Evolutionary conservation across 1,140 invertebrate species (phyloP), one percentile per base, ranked within the genome.

Genomic region (Pomacea maculata): DNA sequence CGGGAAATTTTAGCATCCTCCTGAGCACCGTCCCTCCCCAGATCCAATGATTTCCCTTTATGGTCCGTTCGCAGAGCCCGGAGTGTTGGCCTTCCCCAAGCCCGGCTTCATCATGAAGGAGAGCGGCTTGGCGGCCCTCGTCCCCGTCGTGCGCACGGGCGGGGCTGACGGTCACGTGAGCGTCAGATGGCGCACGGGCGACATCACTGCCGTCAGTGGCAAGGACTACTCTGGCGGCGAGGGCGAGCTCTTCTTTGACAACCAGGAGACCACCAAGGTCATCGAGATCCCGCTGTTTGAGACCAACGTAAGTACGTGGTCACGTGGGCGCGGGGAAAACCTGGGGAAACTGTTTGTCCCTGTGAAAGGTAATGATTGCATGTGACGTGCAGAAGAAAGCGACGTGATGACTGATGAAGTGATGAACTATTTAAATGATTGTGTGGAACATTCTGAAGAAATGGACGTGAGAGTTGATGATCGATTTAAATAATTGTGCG

Each of bases 61-160:
- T 57, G 21, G 19, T 78, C 29, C 15, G 68, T 15, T 45, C 81
- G 34, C 85, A 94, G 94, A 94, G 87, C 94, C 94, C 77, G 94
- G 94, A 52, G 90, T 92, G n/a, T 84, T 95, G 64, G 92, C 93
- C 78, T 95, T 95, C 88, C 90, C 92, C 63, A 93, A 94, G 85
- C 91, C 94, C 78, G 94, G 94, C 84, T 88, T 93, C n/a, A 86
- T 94, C 29, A 93, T 94, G 57, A 94, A 94, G 86, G 94, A 95
- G 88, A 94, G 93, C 83, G 91, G 92, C 63, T 92, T 93, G 3
- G 89, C 88, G 19, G 93, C 93, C 11, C 83, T 88, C 10, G 89
- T 95, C 70, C 92, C 93, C 11, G 92, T 95, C 0, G 85, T 93
- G 11, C 87, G 94, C 77, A 89, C 88, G 45, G 91, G 93, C 83